Base-by-base conservation (phyloP, 2,888 invertebrate genomes). In the Nomada goodeniana region DNA sequence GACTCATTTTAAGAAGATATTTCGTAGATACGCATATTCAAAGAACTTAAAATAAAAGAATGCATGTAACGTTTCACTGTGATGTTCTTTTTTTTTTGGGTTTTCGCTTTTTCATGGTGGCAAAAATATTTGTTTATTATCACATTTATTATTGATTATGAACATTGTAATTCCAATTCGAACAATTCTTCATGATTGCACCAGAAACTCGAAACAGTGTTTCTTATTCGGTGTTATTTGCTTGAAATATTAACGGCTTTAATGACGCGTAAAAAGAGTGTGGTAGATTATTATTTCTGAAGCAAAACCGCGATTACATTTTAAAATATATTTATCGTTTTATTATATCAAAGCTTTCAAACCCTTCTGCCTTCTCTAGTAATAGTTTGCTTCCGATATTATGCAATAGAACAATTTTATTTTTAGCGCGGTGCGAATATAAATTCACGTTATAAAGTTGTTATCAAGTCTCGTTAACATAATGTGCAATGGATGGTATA, bases 1-100 rank as follows among this genome's bases (percentile, higher is more conserved):
- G 23, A 26, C 23, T 15, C 47, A 13, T 53, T 55, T 68, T 42
- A 20, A 69, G 61, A 61, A 53, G 69, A 26, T 69, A 52, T 55
- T 57, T 65, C 29, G 18, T 44, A 59, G 29, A 44, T 72, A 50
- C 55, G 20, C 61, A 36, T 68, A 55, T 64, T 44, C 29, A 18
- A 50, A 3, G 26, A 36, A 36, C 36, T 20, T 57, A 42, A 55
- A 55, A 63, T 61, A 52, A 67, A 53, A n/a, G 52, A 9, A 69
- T 61, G 20, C 42, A 18, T 42, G 53, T 55, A 26, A 68, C 36
- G 36, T 5, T 63, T 42, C 23, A 20, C 20, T 53, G 42, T 50
- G 61, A 63, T 61, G 61, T 26, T 61, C 52, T 13, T n/a, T 63
- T 44, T 15, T n/a, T 53, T 11, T 53, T 53, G 53, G n/a, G n/a